Evolutionary conservation across 2,113 vertebrate species (phyloP).

Genomic region (Poecilia latipinna): DNA sequence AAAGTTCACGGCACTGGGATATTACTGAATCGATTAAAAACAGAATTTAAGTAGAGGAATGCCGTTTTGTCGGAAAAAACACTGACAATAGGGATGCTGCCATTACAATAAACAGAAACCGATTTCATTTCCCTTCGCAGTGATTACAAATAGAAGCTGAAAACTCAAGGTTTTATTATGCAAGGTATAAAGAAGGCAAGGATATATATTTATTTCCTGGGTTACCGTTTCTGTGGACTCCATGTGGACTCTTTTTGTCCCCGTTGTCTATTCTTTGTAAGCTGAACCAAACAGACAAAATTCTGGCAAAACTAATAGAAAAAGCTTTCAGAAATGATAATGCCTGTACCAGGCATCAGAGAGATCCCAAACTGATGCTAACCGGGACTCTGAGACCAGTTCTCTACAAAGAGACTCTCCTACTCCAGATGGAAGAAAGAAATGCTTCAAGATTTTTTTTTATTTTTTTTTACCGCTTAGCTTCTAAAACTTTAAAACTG

Average conservation of each 20-base stretch:
- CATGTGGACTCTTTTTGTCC: not conserved
- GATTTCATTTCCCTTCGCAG: not conserved
- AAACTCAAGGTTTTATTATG: no score
- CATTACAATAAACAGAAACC: not conserved
- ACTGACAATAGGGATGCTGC: not conserved
- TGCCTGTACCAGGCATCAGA: not conserved
- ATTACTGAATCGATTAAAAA: not conserved
- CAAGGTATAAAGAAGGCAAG: no score
- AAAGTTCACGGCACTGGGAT: not conserved
- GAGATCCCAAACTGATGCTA: not conserved
- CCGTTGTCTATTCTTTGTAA: not conserved
- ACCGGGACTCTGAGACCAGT: not conserved
- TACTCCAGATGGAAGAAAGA: not conserved
- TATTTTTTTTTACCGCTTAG: not conserved
- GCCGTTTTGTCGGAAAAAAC: not conserved
- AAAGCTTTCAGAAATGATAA: not conserved
- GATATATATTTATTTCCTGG: not conserved
- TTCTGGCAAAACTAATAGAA: not conserved
- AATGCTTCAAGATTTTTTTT: not conserved
- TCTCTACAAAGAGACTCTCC: not conserved
- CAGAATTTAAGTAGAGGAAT: not conserved
- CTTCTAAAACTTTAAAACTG: not conserved
- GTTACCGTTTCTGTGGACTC: constrained; percentile 11
- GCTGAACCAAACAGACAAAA: not conserved
- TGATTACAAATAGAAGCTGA: not conserved